A percentile compares a stretch with the other conserved stretches of the same genome.
These are phyloP conservation scores for Melanotaenia pygmaea DNA, from an alignment of 2,797 vertebrate genomes.

Conservation along the genomic window DNA sequence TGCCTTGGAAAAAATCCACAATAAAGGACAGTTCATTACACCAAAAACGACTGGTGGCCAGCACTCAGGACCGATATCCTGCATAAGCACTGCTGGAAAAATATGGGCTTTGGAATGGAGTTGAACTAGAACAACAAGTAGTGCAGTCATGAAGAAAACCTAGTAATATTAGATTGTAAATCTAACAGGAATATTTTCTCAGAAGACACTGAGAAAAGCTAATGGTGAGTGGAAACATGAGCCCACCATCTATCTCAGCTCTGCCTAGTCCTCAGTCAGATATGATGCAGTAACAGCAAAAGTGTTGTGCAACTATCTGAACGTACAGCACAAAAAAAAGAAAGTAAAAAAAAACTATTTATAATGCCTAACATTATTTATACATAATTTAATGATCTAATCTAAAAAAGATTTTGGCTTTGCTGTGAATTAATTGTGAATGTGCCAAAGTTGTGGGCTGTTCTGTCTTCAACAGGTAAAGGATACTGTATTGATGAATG, in stretches of 20 bases:
- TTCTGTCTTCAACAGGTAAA: not conserved
- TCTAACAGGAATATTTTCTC: slow-evolving; percentile 2
- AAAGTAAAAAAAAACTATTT: not conserved
- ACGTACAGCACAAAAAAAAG: slow-evolving; percentile 1
- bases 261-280: slow-evolving; percentile 1
- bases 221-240: slow-evolving; percentile 31
- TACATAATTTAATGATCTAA: too few relatives aligned
- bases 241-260: slow-evolving; percentile 18
- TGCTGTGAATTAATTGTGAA: not conserved
- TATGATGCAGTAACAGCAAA: slow-evolving; percentile 6
- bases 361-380: not conserved
- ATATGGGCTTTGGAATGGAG: slow-evolving; percentile 33
- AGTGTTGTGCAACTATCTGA: not conserved
- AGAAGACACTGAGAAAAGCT: slow-evolving; percentile 35
- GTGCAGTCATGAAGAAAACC: slow-evolving; percentile 34
- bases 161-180: slow-evolving; percentile 11
- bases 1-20: slow-evolving; percentile 68
- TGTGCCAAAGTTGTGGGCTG: not conserved
- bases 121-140: slow-evolving; percentile 47
- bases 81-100: slow-evolving; percentile 47
- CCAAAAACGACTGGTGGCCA: slow-evolving; percentile 60
- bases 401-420: not conserved
- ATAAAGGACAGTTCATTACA: slow-evolving; percentile 72
- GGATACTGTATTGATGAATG: not conserved
- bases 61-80: slow-evolving; percentile 47